Percentiles rank a stretch among this genome's conserved stretches.
These are phyloP conservation scores for Hydropsyche betteni DNA, from an alignment of 2,888 invertebrate genomes.

Conservation along the genomic window DNA sequence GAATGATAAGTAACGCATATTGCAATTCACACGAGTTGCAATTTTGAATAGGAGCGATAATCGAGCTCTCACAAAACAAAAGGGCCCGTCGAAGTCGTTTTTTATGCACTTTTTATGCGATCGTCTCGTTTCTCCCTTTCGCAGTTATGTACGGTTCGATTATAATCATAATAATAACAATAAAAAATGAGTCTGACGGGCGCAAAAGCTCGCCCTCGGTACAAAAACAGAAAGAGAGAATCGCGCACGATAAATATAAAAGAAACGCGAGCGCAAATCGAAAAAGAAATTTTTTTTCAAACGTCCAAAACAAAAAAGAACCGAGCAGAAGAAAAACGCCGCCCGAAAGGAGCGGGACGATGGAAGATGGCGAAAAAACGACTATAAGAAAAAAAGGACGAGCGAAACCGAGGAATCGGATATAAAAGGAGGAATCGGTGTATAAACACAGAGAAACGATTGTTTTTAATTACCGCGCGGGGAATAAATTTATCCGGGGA, in stretches of 20 bases:
- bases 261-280: conserved; percentile 27
- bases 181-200: conserved; percentile 36
- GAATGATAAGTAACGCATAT: too few species aligned
- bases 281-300: neutral
- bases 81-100: neutral
- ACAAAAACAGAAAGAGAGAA: conserved; percentile 8
- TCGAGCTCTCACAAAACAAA: neutral
- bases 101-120: conserved; percentile 19
- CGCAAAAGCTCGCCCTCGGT: conserved; percentile 36
- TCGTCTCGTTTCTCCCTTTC: conserved; percentile 16
- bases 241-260: conserved; percentile 37
- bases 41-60: neutral
- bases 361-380: neutral
- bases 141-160: conserved; percentile 36
- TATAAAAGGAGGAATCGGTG: conserved; percentile 41
- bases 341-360: too few species aligned
- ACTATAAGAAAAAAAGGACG: conserved; percentile 14
- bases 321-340: too few species aligned
- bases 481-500: conserved; percentile 48
- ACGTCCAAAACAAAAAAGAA: too few species aligned
- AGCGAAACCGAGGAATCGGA: conserved; percentile 41
- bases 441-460: conserved; percentile 46
- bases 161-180: conserved; percentile 38
- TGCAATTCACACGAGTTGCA: neutral
- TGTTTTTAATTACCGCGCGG: conserved; percentile 50